A percentile compares a stretch with the other conserved stretches of the same genome.
Evolutionary conservation across 2,113 vertebrate genomes (phyloP).

Genomic region (Bostrychus sinensis): DNA sequence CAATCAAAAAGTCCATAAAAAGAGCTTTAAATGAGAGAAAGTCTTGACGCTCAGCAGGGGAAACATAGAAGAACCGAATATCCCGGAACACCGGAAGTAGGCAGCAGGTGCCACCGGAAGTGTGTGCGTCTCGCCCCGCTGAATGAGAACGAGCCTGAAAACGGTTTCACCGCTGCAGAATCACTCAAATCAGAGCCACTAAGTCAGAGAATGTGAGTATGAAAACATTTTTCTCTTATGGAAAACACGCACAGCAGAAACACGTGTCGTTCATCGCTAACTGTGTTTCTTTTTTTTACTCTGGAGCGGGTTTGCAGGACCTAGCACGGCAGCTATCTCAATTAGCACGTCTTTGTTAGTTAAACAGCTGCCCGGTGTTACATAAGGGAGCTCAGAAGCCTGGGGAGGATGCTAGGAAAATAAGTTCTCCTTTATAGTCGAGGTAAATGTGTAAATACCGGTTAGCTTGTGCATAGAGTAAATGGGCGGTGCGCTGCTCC

Average conservation of each 20-base stretch:
- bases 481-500: not conserved
- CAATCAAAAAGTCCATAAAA: too few species aligned
- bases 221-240: not conserved
- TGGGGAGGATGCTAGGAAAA: not conserved
- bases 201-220: conserved; percentile 11
- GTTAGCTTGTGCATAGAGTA: not conserved
- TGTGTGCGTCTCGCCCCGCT: conserved; percentile 7
- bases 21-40: too few species aligned
- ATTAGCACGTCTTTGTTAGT: conserved; percentile 70
- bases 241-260: not conserved
- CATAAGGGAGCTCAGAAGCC: not conserved
- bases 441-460: not conserved
- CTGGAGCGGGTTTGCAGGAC: conserved; percentile 12
- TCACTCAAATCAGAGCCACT: not conserved
- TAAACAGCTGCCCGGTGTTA: not conserved
- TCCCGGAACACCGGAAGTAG: conserved; percentile 57
- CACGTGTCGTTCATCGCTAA: not conserved
- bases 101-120: conserved; percentile 63
- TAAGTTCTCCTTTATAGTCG: too few species aligned
- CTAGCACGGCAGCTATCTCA: conserved; percentile 51
- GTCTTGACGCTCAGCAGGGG: too few species aligned
- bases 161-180: conserved; percentile 2
- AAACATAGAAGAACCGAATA: too few species aligned
- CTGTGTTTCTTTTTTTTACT: not conserved
- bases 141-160: conserved; percentile 23